phyloP scores from a whole-genome alignment of 2,888 invertebrate species.

The Colletes collaris region DNA sequence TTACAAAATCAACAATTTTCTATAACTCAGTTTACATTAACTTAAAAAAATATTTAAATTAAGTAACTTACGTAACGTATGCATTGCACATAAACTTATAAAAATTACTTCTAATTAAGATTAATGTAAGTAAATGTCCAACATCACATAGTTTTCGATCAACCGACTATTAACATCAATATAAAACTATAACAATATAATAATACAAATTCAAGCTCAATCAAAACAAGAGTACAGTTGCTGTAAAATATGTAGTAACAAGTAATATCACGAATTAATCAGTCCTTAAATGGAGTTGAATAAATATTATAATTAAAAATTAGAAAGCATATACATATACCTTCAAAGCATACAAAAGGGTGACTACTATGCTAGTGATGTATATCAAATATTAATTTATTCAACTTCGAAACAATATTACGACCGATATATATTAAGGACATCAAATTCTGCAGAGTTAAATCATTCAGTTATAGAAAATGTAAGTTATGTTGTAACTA shows the following conservation, averaged over 20 bases:
- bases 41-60: background rate
- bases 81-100: constrained; percentile 4
- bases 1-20: constrained; percentile 7
- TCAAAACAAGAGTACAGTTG: constrained; percentile 13
- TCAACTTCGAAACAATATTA: background rate
- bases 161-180: constrained; percentile 30
- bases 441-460: background rate
- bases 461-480: background rate
- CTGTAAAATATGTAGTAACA: background rate
- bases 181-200: constrained; percentile 26
- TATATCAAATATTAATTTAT: background rate
- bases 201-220: constrained; percentile 12
- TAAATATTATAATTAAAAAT: constrained; percentile 1
- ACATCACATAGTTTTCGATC: constrained; percentile 18
- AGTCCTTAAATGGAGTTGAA: background rate
- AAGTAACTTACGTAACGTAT: background rate
- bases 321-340: too few species aligned
- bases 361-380: background rate
- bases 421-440: background rate
- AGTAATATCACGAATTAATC: constrained; percentile 13
- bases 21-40: too few species aligned
- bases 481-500: background rate
- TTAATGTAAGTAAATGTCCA: constrained; percentile 15
- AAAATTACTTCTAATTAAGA: constrained; percentile 9
- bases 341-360: too few species aligned